Evolutionary conservation across 2,888 invertebrate genomes (phyloP).

Genomic region (Chloroclystis v-ata): DNA sequence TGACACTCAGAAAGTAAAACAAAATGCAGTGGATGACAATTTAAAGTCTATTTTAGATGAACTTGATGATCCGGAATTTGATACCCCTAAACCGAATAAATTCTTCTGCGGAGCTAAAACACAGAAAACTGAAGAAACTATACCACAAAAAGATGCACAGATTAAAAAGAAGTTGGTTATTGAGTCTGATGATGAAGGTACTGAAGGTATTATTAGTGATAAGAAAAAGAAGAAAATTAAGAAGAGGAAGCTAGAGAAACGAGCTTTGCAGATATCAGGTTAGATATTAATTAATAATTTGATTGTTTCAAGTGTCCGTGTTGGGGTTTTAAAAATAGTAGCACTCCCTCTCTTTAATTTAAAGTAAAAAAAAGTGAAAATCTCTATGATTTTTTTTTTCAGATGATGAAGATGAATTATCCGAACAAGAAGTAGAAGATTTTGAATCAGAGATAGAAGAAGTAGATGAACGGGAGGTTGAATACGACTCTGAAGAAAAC

Average conservation of each 20-base stretch:
- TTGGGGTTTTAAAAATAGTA: no score
- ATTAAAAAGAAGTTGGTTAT: conserved; percentile 60
- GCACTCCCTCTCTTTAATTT: not conserved
- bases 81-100: conserved; percentile 49
- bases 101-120: conserved; percentile 43
- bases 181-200: conserved; percentile 62
- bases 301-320: no score
- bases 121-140: conserved; percentile 5
- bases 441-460: conserved; percentile 52
- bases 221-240: conserved; percentile 59
- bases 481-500: conserved; percentile 92
- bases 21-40: conserved; percentile 20
- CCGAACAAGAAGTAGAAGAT: conserved; percentile 50
- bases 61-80: conserved; percentile 53
- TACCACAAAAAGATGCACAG: conserved; percentile 10
- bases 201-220: conserved; percentile 27
- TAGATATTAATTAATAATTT: not conserved
- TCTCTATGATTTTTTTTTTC: conserved; percentile 3
- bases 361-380: not conserved
- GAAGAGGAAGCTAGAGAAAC: conserved; percentile 53
- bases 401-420: conserved; percentile 57
- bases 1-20: no score
- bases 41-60: conserved; percentile 57
- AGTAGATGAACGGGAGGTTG: conserved; percentile 69
- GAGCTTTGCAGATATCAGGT: conserved; percentile 69